Evolutionary conservation across 2,797 vertebrate species (phyloP).

Genomic region (Gadopsis marmoratus): DNA sequence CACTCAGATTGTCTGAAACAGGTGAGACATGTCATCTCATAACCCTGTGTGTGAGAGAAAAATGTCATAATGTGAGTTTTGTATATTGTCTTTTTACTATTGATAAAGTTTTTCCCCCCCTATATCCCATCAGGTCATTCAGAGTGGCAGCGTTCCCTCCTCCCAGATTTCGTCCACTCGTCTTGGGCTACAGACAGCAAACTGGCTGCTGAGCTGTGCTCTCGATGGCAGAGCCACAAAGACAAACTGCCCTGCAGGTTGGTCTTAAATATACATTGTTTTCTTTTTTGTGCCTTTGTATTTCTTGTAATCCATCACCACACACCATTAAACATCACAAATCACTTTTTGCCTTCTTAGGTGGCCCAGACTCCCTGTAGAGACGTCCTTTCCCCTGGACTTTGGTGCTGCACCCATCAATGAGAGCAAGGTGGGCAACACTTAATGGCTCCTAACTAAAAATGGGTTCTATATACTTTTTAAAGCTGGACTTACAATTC

Average conservation of each 20-base stretch:
- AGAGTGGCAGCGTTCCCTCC: slow-evolving; percentile 92
- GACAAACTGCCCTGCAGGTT: slow-evolving; percentile 91
- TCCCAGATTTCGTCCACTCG: slow-evolving; percentile 84
- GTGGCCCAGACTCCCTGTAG: slow-evolving; percentile 89
- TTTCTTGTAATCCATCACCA: slow-evolving; percentile 5
- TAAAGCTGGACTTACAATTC: not conserved
- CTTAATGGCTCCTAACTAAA: not conserved
- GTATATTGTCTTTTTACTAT: not conserved
- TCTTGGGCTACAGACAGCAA: slow-evolving; percentile 91
- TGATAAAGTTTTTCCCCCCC: not conserved
- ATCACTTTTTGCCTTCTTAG: slow-evolving; percentile 56
- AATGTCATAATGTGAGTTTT: not conserved
- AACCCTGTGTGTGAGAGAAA: not conserved
- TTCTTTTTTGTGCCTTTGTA: not conserved
- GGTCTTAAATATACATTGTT: not conserved
- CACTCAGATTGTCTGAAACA: slow-evolving; percentile 89
- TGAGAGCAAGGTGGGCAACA: slow-evolving; percentile 88
- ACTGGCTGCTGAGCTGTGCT: slow-evolving; percentile 90
- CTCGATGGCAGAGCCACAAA: slow-evolving; percentile 90
- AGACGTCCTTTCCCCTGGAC: slow-evolving; percentile 86
- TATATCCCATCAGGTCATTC: slow-evolving; percentile 82
- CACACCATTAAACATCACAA: not conserved
- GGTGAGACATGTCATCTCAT: slow-evolving; percentile 79
- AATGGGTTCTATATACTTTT: not conserved
- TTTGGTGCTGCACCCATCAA: slow-evolving; percentile 94